Evolutionary conservation across 2,113 vertebrate species (phyloP), one percentile per base, ranked within the genome.

Genomic region (Peucedramus taeniatus): DNA sequence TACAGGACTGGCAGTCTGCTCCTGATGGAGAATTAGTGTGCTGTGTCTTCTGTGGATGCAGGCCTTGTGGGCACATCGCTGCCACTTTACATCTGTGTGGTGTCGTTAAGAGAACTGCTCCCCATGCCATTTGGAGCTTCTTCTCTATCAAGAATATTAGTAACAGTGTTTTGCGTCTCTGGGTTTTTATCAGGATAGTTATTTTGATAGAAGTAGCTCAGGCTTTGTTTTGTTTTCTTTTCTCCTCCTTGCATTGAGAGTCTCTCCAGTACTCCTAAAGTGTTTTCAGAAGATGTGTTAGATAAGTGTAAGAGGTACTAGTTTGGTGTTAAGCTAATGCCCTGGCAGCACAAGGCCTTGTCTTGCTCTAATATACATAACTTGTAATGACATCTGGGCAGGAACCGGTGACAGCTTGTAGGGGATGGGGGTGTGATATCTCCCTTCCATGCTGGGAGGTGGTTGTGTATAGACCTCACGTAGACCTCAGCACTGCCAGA

Each of bases 41-140:
- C 51, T 61, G 12, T 23, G 83, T 76, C 45, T 74, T 13, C 63
- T 50, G 45, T 37, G 66, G 16, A 9, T 75, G 24, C 64, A 66
- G 50, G n/a, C 50, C 8, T 3, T 39, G 40, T 24, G 50, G 50
- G 42, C 60, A 28, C 33, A 50, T 50, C 24, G 13, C 27, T 3
- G 1, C 22, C 37, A 26, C 37, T 82, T 64, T 33, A 27, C 9
- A 0, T n/a, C 0, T 1, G 11, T 37, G 12, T 21, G 21, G 7
- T 61, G 39, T 63, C 35, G 42, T 9, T 74, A 5, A 35, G 21
- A 33, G 56, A 51, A 30, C 33, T 2, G 1, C 7, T 72, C 63
- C n/a, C 17, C 7, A 0, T 72, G 53, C 17, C 33, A 6, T 42
- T 21, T 72, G 59, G 42, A 86, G 35, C 59, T 60, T 28, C 39